phyloP scores from a whole-genome alignment of 2,888 invertebrate genomes.

The Chrysopilus asiliformis region DNA sequence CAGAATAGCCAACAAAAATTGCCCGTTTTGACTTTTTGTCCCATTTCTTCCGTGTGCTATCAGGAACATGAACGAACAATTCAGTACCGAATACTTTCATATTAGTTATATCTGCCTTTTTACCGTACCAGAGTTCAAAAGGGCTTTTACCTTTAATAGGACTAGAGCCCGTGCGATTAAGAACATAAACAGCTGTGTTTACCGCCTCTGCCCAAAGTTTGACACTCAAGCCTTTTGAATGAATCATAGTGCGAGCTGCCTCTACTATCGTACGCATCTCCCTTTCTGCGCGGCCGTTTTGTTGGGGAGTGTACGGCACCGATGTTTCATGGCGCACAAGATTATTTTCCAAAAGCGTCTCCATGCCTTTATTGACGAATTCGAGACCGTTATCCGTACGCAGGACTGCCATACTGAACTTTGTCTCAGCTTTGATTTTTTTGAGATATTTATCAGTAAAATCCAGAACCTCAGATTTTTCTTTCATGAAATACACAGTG shows the following conservation, averaged over 20 bases:
- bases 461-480: constrained; percentile 11
- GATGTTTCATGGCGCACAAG: constrained; percentile 19
- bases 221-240: constrained; percentile 15
- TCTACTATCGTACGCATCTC: constrained; percentile 26
- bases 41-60: constrained; percentile 1
- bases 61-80: constrained; percentile 4
- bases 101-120: constrained; percentile 11
- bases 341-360: constrained; percentile 16
- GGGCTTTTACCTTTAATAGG: constrained; percentile 18
- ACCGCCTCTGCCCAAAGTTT: constrained; percentile 31
- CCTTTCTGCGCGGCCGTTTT: constrained; percentile 27
- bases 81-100: constrained; percentile 7
- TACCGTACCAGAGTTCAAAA: constrained; percentile 19
- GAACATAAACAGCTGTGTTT: constrained; percentile 22
- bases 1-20: constrained; percentile 6
- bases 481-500: constrained; percentile 9
- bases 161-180: constrained; percentile 23
- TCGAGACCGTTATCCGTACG: constrained; percentile 15
- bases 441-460: too few species aligned
- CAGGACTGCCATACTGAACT: constrained; percentile 2
- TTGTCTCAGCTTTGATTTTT: too few species aligned
- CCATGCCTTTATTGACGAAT: constrained; percentile 17
- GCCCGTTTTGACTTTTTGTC: constrained; percentile 3
- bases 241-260: constrained; percentile 19
- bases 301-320: constrained; percentile 24